Evolutionary conservation across 1,140 invertebrate species (phyloP).

Genomic region (Listronotus oregonensis): DNA sequence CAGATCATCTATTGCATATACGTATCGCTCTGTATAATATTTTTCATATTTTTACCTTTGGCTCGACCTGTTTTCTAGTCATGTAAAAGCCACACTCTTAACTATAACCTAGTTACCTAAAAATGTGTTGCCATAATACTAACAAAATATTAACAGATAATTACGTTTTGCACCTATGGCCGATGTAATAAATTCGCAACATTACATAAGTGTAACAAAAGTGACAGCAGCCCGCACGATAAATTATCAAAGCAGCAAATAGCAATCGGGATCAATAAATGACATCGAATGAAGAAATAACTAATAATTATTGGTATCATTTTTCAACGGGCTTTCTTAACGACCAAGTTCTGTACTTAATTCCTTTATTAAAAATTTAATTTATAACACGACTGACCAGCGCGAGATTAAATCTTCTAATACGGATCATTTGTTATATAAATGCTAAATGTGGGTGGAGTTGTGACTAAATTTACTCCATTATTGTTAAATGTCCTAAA

Average conservation of each 20-base stretch:
- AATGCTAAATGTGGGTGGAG: conserved; percentile 29
- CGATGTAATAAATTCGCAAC: neutral
- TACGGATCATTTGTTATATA: conserved; percentile 18
- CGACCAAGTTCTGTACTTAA: conserved; percentile 16
- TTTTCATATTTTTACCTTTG: too few relatives aligned
- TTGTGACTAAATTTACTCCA: conserved; percentile 12
- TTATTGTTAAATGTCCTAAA: neutral
- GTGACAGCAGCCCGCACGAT: conserved; percentile 3
- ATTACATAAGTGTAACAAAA: conserved; percentile 8
- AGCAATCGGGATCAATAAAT: conserved; percentile 6
- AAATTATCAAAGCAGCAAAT: neutral
- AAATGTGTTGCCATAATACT: too few relatives aligned
- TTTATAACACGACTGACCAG: conserved; percentile 29
- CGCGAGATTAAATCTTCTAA: conserved; percentile 31
- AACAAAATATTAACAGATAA: neutral
- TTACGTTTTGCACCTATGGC: conserved; percentile 1
- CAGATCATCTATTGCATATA: too few relatives aligned
- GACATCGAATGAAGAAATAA: conserved; percentile 6
- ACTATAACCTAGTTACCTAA: too few relatives aligned
- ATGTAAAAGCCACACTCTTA: too few relatives aligned
- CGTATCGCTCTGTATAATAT: too few relatives aligned
- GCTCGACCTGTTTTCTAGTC: too few relatives aligned
- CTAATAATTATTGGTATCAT: conserved; percentile 1
- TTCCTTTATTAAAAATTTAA: conserved; percentile 28
- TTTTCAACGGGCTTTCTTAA: conserved; percentile 11